Percentiles rank a stretch among this genome's conserved stretches.
Conservation (phyloP, 2,797 vertebrate species). For the Helostoma temminkii region DNA sequence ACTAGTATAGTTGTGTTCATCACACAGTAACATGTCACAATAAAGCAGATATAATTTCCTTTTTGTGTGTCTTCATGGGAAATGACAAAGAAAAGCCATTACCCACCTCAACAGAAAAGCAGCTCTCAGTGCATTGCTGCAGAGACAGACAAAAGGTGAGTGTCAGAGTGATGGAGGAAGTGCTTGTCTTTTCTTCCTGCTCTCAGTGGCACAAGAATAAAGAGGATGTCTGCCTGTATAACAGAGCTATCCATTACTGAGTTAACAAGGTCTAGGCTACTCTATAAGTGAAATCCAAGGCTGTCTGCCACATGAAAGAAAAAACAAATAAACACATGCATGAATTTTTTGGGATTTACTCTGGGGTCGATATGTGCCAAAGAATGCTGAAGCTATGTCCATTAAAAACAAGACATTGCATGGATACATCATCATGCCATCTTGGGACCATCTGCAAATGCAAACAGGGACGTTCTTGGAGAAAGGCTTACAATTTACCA, state of each 20-base stretch:
- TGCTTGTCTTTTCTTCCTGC: constrained; percentile 83
- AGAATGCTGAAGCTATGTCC: constrained; percentile 57
- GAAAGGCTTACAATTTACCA: constrained; percentile 34
- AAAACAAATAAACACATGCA: constrained; percentile 68
- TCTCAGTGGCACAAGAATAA: constrained; percentile 79
- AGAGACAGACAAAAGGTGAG: constrained; percentile 73
- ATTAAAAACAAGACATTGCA: constrained; percentile 62
- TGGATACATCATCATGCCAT: constrained; percentile 53
- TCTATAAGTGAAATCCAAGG: constrained; percentile 75
- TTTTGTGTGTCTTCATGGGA: constrained; percentile 86
- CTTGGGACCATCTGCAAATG: constrained; percentile 71
- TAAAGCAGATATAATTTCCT: constrained; percentile 29
- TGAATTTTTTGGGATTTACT: constrained; percentile 43
- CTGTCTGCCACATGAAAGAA: constrained; percentile 47
- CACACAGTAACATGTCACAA: not conserved
- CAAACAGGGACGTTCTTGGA: constrained; percentile 62
- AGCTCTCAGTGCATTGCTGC: constrained; percentile 70
- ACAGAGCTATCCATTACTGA: constrained; percentile 85
- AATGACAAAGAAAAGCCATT: constrained; percentile 78
- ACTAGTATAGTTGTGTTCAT: constrained; percentile 11
- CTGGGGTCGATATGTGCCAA: constrained; percentile 30
- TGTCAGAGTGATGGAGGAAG: constrained; percentile 83
- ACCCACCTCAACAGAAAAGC: constrained; percentile 43
- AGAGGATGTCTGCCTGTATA: constrained; percentile 73
- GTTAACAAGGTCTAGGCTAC: constrained; percentile 68